Base-by-base conservation (phyloP, 2,113 vertebrate species). In the Tamias sibiricus region DNA sequence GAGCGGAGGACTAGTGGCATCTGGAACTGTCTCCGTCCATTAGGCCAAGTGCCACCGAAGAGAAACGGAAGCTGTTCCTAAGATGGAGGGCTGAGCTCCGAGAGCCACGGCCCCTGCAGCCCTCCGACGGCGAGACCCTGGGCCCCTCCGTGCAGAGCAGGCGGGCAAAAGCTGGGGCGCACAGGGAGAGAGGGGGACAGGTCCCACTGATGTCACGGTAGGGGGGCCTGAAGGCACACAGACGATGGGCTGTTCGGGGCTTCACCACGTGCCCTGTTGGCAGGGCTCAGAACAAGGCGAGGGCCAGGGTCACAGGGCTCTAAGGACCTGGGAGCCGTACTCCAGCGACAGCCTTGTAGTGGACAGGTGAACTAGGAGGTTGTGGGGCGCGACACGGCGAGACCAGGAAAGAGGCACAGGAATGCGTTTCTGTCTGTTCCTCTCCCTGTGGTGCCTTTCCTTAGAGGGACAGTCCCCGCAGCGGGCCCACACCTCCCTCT, bases 401-500 rank as follows among this genome's bases (percentile, higher is more conserved):
- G 77, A 19, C 20, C 44, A 22, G 69, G 64, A 9, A 49, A 32
- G n/a, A 13, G 17, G 0, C 66, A 3, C 57, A 52, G 69, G 71
- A 30, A 22, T 1, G 30, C 40, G 30, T 47, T 64, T n/a, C 28
- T n/a, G n/a, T 3, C 1, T 24, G 0, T 10, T 28, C 3, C 64
- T 62, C 16, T 35, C 37, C 0, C 54, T 9, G 13, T 13, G 82
- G 8, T 4, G 37, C 80, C 86, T 77, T 68, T 59, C 2, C 22
- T 83, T 32, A 0, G 19, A 8, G 80, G 35, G 69, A 10, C 30
- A 32, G 35, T 22, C 77, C 62, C 9, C 10, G 52, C 19, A 35
- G 76, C 32, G 44, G 24, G 49, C 28, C 71, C 35, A 32, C 0
- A 0, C 2, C 0, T 0, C 0, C 2, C 1, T 0, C 2, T 20